phyloP scores from a whole-genome alignment of 2,113 vertebrate genomes.

The Phrynosoma blainvillii region DNA sequence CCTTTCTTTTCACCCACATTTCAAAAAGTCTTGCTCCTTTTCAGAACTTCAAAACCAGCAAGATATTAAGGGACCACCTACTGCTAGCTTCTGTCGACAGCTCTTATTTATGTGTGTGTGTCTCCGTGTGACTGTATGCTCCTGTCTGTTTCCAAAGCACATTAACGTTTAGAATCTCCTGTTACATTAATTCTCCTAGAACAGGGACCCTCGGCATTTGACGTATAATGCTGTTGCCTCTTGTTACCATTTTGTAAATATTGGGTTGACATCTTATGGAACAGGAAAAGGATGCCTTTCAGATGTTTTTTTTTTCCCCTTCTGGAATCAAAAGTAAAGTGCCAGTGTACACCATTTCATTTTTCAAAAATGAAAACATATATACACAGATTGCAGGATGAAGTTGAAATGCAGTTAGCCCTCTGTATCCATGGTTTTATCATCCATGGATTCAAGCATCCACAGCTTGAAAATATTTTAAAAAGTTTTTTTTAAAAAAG shows the following conservation, averaged over 20 bases:
- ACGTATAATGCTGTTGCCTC: conserved; percentile 45
- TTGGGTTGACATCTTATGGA: conserved; percentile 59
- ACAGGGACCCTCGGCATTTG: conserved; percentile 57
- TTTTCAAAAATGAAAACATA: neutral
- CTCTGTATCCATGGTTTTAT: too few relatives aligned
- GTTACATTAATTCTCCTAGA: conserved; percentile 62
- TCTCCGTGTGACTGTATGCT: conserved; percentile 36
- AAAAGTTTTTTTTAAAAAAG: too few relatives aligned
- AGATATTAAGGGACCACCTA: conserved; percentile 66
- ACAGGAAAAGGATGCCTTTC: conserved; percentile 31
- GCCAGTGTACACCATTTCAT: neutral
- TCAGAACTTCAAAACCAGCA: conserved; percentile 73
- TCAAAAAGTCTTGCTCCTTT: conserved; percentile 74
- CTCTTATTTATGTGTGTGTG: conserved; percentile 62
- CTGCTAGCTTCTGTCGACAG: conserved; percentile 62
- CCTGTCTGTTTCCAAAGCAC: conserved; percentile 26
- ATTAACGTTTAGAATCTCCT: conserved; percentile 18
- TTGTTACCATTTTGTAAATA: conserved; percentile 66
- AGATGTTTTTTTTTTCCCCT: conserved; percentile 12
- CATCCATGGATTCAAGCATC: too few relatives aligned
- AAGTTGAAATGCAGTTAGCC: conserved; percentile 7
- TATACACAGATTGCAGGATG: neutral
- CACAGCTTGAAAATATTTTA: too few relatives aligned
- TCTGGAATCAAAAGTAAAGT: conserved; percentile 36
- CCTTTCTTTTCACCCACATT: conserved; percentile 66